Conservation (phyloP, 2,113 vertebrate species). For the Erpornis zantholeuca region DNA sequence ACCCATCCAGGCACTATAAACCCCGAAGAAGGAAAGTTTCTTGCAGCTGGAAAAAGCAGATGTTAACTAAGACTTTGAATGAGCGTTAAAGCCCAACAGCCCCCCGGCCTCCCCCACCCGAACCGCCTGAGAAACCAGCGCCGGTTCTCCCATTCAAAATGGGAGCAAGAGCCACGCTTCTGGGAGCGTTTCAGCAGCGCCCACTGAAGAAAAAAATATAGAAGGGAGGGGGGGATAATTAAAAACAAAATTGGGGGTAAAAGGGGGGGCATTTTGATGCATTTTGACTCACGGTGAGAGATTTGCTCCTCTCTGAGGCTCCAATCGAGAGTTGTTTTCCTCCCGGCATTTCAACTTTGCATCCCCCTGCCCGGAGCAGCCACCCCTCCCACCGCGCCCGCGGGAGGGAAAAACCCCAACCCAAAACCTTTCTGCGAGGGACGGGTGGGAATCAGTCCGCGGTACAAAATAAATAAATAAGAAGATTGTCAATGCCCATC, state of each 20-base stretch:
- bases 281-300: not conserved
- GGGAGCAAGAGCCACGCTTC: constrained; percentile 41
- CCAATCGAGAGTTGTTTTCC: constrained; percentile 39
- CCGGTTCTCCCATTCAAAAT: constrained; percentile 30
- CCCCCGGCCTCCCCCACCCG: not conserved
- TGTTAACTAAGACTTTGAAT: not conserved
- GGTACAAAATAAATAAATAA: not conserved
- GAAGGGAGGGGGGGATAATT: no score
- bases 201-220: not conserved
- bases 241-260: not conserved
- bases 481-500: not conserved
- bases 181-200: constrained; percentile 36
- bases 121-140: not conserved
- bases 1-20: constrained; percentile 5
- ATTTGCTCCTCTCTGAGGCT: not conserved
- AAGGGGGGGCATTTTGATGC: not conserved
- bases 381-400: constrained; percentile 28
- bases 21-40: constrained; percentile 68
- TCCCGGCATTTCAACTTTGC: constrained; percentile 69
- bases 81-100: not conserved
- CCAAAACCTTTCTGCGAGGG: not conserved
- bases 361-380: constrained; percentile 43
- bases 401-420: not conserved
- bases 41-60: constrained; percentile 56
- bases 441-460: not conserved